Evolutionary conservation across 2,797 vertebrate genomes (phyloP).

Genomic region (Smutsia gigantea): DNA sequence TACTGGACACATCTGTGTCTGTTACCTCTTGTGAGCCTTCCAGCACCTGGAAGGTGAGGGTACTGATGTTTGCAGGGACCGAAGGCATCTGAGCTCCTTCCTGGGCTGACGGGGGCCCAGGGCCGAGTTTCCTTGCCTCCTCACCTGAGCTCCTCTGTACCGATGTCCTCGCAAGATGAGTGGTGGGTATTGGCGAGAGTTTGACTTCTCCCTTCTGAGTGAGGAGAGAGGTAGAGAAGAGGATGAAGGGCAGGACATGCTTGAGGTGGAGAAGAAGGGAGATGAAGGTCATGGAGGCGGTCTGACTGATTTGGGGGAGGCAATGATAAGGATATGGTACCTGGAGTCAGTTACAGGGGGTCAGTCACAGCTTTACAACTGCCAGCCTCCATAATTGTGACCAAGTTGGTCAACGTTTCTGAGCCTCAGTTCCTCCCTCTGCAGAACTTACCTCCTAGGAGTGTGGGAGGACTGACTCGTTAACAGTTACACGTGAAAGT

Average conservation of each 20-base stretch:
- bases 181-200: fast-evolving
- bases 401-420: neutral
- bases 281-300: neutral
- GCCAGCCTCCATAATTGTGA: neutral
- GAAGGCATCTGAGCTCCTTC: neutral
- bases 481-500: neutral
- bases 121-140: neutral
- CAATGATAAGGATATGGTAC: neutral
- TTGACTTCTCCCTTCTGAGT: neutral
- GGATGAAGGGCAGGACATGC: neutral
- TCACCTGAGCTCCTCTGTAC: neutral
- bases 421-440: neutral
- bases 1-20: neutral
- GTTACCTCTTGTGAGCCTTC: neutral
- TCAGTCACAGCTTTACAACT: neutral
- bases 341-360: neutral
- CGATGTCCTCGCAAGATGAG: neutral
- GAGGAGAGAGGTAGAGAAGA: neutral
- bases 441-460: neutral
- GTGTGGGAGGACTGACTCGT: neutral
- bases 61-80: neutral
- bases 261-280: neutral
- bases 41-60: neutral
- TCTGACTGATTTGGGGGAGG: neutral
- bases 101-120: neutral